Percentiles rank a stretch among this genome's conserved stretches.
Conservation (phyloP, 2,888 invertebrate species). For the Chalcosyrphus nemorum region DNA sequence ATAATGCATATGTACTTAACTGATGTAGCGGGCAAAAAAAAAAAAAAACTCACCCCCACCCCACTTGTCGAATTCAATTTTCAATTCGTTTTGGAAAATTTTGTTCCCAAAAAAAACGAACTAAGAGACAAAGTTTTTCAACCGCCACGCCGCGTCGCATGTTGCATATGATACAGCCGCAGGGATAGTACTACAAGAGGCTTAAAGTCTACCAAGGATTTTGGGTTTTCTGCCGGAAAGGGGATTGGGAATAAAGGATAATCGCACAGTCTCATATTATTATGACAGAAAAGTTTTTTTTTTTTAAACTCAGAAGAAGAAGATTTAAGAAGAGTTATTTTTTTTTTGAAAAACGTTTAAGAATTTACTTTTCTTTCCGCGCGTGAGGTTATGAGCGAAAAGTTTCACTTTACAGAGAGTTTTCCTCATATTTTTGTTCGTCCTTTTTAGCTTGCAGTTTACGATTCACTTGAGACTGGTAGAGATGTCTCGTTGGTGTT, state of each 20-base stretch:
- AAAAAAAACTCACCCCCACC: not conserved
- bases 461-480: slow-evolving; percentile 66
- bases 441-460: slow-evolving; percentile 33
- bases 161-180: slow-evolving; percentile 62
- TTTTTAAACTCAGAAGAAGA: not conserved
- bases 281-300: slow-evolving; percentile 60
- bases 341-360: slow-evolving; percentile 52
- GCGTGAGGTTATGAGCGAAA: not conserved
- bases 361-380: slow-evolving; percentile 42
- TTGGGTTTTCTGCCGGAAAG: not conserved
- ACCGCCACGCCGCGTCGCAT: no score
- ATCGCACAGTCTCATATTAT: slow-evolving; percentile 64
- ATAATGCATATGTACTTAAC: slow-evolving; percentile 65
- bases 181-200: slow-evolving; percentile 17
- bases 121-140: no score
- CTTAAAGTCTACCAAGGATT: slow-evolving; percentile 3
- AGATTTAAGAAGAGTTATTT: slow-evolving; percentile 42
- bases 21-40: no score
- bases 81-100: slow-evolving; percentile 66
- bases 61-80: slow-evolving; percentile 57
- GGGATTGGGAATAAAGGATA: slow-evolving; percentile 34
- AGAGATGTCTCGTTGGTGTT: slow-evolving; percentile 32
- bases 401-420: slow-evolving; percentile 40
- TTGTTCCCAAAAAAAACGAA: no score
- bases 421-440: slow-evolving; percentile 9